phyloP scores from a whole-genome alignment of 2,113 vertebrate species.

The Percopsis transmontana region DNA sequence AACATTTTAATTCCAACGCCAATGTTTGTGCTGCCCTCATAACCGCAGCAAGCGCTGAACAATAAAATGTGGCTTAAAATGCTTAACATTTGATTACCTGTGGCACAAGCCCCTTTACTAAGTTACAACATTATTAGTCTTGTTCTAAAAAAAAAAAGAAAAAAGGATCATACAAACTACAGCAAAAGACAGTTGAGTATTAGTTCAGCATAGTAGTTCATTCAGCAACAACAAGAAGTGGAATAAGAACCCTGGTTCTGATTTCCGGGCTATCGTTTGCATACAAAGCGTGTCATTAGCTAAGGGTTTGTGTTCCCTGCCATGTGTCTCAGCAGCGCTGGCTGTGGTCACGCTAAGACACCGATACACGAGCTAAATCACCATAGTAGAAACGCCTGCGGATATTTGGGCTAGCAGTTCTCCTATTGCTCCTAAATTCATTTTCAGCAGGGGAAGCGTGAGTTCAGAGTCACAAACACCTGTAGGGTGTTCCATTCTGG shows the following conservation, averaged over 20 bases:
- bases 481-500: slow-evolving; percentile 28
- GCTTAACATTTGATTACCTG: too few species aligned
- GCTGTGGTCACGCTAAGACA: slow-evolving; percentile 31
- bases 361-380: slow-evolving; percentile 54
- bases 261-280: slow-evolving; percentile 52
- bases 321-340: slow-evolving; percentile 30
- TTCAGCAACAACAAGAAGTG: not conserved
- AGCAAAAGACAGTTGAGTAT: slow-evolving; percentile 4
- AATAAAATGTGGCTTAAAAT: not conserved
- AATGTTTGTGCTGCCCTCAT: slow-evolving; percentile 43
- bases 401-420: slow-evolving; percentile 65
- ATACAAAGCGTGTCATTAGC: slow-evolving; percentile 58
- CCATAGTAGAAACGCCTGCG: slow-evolving; percentile 52
- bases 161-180: not conserved
- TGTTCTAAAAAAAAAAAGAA: not conserved
- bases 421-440: slow-evolving; percentile 59
- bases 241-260: slow-evolving; percentile 37
- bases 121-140: slow-evolving; percentile 1
- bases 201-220: too few species aligned
- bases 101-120: slow-evolving; percentile 11
- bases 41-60: slow-evolving; percentile 14
- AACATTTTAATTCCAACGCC: slow-evolving; percentile 52
- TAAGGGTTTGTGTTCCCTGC: slow-evolving; percentile 39
- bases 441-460: slow-evolving; percentile 48
- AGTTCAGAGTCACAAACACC: slow-evolving; percentile 47